phyloP scores from a whole-genome alignment of 2,888 invertebrate species.

The Cistogaster globosa region DNA sequence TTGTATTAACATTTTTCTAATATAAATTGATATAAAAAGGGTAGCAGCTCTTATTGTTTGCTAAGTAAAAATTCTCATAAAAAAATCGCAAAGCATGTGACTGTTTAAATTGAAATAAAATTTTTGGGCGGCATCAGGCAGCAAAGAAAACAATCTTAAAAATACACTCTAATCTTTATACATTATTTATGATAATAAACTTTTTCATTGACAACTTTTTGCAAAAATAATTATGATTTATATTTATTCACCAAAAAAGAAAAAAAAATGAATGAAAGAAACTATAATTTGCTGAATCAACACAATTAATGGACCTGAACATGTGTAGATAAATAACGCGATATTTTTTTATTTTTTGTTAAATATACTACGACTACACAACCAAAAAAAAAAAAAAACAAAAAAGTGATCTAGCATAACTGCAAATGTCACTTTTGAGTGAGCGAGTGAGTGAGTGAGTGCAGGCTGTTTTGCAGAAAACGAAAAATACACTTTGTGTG shows the following conservation, averaged over 20 bases:
- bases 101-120: not conserved
- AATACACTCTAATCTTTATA: slow-evolving; percentile 4
- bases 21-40: too few species aligned
- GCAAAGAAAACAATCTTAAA: not conserved
- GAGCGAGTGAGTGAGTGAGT: slow-evolving; percentile 55
- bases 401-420: slow-evolving; percentile 61
- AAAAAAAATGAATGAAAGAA: slow-evolving; percentile 12
- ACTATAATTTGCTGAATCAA: slow-evolving; percentile 52
- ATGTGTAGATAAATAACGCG: slow-evolving; percentile 57
- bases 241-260: slow-evolving; percentile 21
- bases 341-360: slow-evolving; percentile 17
- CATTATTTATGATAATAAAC: slow-evolving; percentile 52
- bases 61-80: too few species aligned
- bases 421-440: slow-evolving; percentile 66
- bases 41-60: too few species aligned
- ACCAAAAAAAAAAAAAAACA: slow-evolving; percentile 12
- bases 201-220: slow-evolving; percentile 61
- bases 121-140: not conserved
- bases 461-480: slow-evolving; percentile 51
- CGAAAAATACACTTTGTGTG: slow-evolving; percentile 15
- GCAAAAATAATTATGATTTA: slow-evolving; percentile 61
- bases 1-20: too few species aligned
- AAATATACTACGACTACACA: slow-evolving; percentile 26
- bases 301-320: slow-evolving; percentile 67
- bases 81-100: too few species aligned